Evolutionary conservation across 1,140 invertebrate species (phyloP).

Genomic region (Paraescarpia echinospica): DNA sequence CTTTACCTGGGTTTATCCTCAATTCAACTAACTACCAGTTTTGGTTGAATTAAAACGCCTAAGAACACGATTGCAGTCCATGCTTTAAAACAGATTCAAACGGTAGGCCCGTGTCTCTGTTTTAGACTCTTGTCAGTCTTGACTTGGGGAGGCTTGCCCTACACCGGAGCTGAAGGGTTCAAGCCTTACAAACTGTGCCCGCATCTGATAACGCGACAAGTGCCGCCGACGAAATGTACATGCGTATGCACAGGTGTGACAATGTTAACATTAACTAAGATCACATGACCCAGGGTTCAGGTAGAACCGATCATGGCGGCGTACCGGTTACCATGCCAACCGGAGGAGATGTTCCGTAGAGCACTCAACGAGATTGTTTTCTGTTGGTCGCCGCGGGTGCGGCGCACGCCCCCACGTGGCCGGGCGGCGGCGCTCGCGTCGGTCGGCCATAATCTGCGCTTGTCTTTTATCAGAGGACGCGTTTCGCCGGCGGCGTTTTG

Average conservation of each 20-base stretch:
- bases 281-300: not conserved
- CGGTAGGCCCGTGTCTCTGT: not conserved
- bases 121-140: not conserved
- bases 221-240: not conserved
- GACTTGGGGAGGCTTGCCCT: not conserved
- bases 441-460: not conserved
- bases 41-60: not conserved
- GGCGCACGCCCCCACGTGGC: not conserved
- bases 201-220: not conserved
- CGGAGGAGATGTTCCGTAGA: not conserved
- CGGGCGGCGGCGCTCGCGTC: too few relatives aligned
- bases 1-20: too few relatives aligned
- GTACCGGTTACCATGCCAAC: not conserved
- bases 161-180: not conserved
- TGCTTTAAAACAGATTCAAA: not conserved
- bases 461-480: constrained; percentile 4
- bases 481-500: not conserved
- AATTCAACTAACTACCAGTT: too few relatives aligned
- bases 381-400: not conserved
- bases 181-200: not conserved
- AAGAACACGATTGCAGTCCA: not conserved
- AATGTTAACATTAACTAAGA: not conserved
- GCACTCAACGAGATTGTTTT: not conserved
- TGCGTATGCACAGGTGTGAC: not conserved
- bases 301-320: constrained; percentile 3